phyloP scores from a whole-genome alignment of 2,113 vertebrate genomes.

The Engystomops pustulosus region DNA sequence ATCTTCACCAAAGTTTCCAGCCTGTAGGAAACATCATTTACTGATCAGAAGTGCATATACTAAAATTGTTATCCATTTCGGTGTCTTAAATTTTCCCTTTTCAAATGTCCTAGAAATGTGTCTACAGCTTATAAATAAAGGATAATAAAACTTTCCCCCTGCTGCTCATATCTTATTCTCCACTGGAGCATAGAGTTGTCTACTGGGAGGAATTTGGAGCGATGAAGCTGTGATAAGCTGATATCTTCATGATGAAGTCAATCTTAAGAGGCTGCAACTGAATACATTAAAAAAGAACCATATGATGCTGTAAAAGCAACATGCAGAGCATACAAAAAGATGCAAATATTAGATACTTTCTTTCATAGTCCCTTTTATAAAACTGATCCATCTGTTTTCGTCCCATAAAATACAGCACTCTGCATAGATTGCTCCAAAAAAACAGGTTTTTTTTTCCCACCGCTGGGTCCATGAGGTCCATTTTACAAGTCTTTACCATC shows the following conservation, averaged over 20 bases:
- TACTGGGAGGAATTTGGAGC: neutral
- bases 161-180: neutral
- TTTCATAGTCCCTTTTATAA: neutral
- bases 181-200: neutral
- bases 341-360: neutral
- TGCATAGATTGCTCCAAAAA: too few relatives aligned
- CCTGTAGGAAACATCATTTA: neutral
- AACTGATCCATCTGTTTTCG: neutral
- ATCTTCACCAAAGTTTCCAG: neutral
- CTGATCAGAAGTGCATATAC: neutral
- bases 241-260: slow-evolving; percentile 3
- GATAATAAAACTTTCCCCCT: neutral
- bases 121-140: neutral
- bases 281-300: neutral
- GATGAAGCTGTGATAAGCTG: neutral
- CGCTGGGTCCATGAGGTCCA: neutral
- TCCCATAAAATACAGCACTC: neutral
- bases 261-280: neutral
- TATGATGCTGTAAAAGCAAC: neutral
- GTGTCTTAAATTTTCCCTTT: neutral
- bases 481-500: neutral
- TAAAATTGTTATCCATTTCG: neutral
- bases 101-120: neutral
- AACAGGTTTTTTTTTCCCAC: too few relatives aligned
- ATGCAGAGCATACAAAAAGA: neutral